phyloP scores from a whole-genome alignment of 2,888 invertebrate species.

The Eucriotettix oculatus region DNA sequence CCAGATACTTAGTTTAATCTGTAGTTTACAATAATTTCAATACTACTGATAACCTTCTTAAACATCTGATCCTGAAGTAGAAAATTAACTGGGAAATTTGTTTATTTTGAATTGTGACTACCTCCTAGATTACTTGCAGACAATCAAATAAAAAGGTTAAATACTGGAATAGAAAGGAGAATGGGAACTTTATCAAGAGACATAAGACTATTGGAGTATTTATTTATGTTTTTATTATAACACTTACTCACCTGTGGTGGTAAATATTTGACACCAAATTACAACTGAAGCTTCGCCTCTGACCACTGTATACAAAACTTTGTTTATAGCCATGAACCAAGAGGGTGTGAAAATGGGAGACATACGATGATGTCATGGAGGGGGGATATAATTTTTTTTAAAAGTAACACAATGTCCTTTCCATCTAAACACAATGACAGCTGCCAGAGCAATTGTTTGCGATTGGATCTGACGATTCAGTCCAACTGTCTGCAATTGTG shows the following conservation, averaged over 20 bases:
- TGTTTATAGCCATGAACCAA: conserved; percentile 14
- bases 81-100: too few species aligned
- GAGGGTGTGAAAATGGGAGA: conserved; percentile 7
- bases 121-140: too few species aligned
- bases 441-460: conserved; percentile 2
- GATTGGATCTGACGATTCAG: not conserved
- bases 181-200: not conserved
- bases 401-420: conserved; percentile 3
- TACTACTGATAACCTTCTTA: too few species aligned
- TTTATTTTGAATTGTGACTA: too few species aligned
- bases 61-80: too few species aligned
- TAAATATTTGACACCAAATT: conserved; percentile 15
- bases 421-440: conserved; percentile 2
- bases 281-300: conserved; percentile 13
- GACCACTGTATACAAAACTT: conserved; percentile 15
- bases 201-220: conserved; percentile 15
- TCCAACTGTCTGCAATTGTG: conserved; percentile 4
- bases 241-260: conserved; percentile 15
- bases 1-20: too few species aligned
- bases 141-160: too few species aligned
- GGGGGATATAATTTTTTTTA: conserved; percentile 1
- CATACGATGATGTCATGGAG: not conserved
- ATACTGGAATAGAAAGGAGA: not conserved
- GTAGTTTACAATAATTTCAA: too few species aligned
- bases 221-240: conserved; percentile 15